Conservation (phyloP, 1,140 invertebrate species). For the Pantala flavescens region DNA sequence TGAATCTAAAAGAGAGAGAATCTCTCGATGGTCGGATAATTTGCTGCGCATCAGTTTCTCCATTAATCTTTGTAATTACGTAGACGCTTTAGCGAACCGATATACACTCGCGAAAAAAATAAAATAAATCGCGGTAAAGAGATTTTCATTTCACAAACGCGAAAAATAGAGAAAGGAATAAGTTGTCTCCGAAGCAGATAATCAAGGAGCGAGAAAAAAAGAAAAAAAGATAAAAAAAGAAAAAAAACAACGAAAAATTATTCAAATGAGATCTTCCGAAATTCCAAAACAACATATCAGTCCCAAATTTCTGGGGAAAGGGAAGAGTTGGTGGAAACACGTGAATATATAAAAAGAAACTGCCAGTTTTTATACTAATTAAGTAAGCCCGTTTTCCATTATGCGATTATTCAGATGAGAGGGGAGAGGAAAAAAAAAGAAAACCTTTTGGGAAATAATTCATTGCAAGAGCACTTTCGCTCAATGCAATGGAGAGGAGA, state of each 20-base stretch:
- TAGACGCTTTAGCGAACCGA: no score
- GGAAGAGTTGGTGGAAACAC: background rate
- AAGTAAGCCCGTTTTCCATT: conserved; percentile 5
- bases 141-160: no score
- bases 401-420: conserved; percentile 3
- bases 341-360: background rate
- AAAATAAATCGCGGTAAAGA: no score
- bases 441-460: background rate
- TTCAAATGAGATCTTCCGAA: background rate
- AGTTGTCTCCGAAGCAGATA: no score
- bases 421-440: background rate
- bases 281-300: background rate
- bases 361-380: background rate
- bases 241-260: background rate
- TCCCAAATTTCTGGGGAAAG: background rate
- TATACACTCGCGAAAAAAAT: no score
- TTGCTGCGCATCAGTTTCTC: no score
- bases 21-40: no score
- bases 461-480: background rate
- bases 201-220: no score
- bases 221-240: no score
- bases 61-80: no score
- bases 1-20: no score
- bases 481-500: background rate
- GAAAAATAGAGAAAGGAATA: no score